Conservation (phyloP, 2,888 invertebrate species). For the Blastobasis lacticolella region DNA sequence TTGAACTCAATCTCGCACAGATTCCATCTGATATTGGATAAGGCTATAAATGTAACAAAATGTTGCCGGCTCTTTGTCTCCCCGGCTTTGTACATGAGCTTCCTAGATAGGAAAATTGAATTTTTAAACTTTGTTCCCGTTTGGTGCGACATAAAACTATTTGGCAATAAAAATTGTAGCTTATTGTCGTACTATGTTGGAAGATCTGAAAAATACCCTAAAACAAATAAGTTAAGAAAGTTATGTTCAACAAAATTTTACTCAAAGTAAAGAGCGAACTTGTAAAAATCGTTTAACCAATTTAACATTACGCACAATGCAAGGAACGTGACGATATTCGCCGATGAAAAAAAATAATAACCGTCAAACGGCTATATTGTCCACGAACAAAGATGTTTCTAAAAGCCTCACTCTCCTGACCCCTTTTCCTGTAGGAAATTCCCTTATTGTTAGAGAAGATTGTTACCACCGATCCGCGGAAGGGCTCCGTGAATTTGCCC, state of each 20-base stretch:
- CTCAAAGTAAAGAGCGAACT: too few species aligned
- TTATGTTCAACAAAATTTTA: too few species aligned
- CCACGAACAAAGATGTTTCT: constrained; percentile 14
- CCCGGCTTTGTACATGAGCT: too few species aligned
- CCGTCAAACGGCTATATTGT: constrained; percentile 13
- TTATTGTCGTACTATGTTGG: too few species aligned
- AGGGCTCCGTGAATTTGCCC: constrained; percentile 13
- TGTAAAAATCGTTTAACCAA: too few species aligned
- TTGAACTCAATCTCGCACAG: not conserved
- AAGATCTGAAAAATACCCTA: too few species aligned
- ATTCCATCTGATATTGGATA: not conserved
- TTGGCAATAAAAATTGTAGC: too few species aligned
- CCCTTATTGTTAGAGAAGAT: constrained; percentile 12
- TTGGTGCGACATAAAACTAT: too few species aligned
- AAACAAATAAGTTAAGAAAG: too few species aligned
- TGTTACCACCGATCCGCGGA: constrained; percentile 9
- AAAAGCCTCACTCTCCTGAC: constrained; percentile 6
- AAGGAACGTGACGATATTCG: not conserved
- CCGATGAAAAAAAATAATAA: not conserved
- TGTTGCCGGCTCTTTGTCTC: not conserved
- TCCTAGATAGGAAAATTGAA: too few species aligned
- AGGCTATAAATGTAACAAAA: not conserved
- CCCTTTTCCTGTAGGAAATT: constrained; percentile 14
- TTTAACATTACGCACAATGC: not conserved
- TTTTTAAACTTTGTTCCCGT: too few species aligned